A percentile compares a stretch with the other conserved stretches of the same genome.
Evolutionary conservation across 1,140 invertebrate species (phyloP).

Genomic region (Lordiphosa stackelbergi): DNA sequence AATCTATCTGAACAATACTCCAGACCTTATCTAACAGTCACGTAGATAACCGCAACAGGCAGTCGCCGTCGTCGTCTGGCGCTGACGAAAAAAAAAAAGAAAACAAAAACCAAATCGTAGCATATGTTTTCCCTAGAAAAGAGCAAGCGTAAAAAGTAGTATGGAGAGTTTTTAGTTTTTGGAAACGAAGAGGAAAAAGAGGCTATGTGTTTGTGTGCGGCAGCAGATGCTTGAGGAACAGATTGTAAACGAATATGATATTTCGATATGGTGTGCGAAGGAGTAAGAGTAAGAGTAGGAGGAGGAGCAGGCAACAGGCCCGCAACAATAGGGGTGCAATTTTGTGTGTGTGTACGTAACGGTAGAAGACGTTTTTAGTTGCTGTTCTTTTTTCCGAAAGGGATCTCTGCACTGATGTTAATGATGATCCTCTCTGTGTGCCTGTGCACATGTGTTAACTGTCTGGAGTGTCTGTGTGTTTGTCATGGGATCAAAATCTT

Average conservation of each 20-base stretch:
- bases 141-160: slow-evolving; percentile 25
- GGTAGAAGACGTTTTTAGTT: slow-evolving; percentile 61
- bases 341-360: slow-evolving; percentile 61
- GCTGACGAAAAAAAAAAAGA: slow-evolving; percentile 1
- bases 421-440: slow-evolving; percentile 37
- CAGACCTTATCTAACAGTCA: slow-evolving; percentile 48
- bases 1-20: slow-evolving; percentile 12
- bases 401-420: slow-evolving; percentile 43
- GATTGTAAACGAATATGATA: slow-evolving; percentile 74
- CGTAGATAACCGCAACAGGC: slow-evolving; percentile 36
- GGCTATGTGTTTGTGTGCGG: slow-evolving; percentile 7
- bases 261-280: slow-evolving; percentile 65
- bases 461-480: slow-evolving; percentile 32
- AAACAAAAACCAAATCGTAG: slow-evolving; percentile 42
- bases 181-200: slow-evolving; percentile 30
- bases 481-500: slow-evolving; percentile 61
- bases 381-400: slow-evolving; percentile 47
- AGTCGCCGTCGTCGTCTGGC: not conserved
- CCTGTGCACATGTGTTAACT: slow-evolving; percentile 53
- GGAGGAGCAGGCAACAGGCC: slow-evolving; percentile 2
- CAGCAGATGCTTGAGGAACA: slow-evolving; percentile 68
- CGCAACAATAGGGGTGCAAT: slow-evolving; percentile 66
- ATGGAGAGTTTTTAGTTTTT: slow-evolving; percentile 29
- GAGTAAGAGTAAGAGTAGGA: slow-evolving; percentile 1
- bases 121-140: slow-evolving; percentile 68